Evolutionary conservation across 2,888 invertebrate species (phyloP).

Genomic region (Luperina testacea): DNA sequence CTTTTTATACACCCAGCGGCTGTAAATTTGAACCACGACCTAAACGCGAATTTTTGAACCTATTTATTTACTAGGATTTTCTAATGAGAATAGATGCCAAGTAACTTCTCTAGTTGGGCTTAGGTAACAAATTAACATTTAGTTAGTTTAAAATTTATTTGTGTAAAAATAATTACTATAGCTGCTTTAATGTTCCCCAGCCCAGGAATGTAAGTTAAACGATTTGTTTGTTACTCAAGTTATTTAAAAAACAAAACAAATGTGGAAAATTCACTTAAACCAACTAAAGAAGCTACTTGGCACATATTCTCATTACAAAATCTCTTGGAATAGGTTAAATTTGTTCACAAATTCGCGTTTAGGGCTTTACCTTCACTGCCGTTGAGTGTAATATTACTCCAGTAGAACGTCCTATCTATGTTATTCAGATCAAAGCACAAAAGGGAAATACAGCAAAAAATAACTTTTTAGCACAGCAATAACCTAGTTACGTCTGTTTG

Average conservation of each 20-base stretch:
- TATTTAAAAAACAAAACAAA: background rate
- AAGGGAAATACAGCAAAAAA: background rate
- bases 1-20: background rate
- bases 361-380: background rate
- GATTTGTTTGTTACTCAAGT: too few species aligned
- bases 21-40: too few species aligned
- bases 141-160: background rate
- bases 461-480: conserved; percentile 9
- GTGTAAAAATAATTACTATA: background rate
- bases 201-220: background rate
- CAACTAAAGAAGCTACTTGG: background rate
- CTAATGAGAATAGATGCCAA: background rate
- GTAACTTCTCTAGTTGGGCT: background rate
- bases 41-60: background rate
- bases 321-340: too few species aligned
- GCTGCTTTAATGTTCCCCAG: background rate
- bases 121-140: background rate
- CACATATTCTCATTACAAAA: background rate
- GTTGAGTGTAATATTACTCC: background rate
- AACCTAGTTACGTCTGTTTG: conserved; percentile 8
- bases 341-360: background rate
- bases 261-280: background rate
- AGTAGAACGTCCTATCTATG: background rate
- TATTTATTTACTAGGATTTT: too few species aligned
- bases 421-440: conserved; percentile 5